phyloP scores from a whole-genome alignment of 2,113 vertebrate genomes.

The Lophochroa leadbeateri region DNA sequence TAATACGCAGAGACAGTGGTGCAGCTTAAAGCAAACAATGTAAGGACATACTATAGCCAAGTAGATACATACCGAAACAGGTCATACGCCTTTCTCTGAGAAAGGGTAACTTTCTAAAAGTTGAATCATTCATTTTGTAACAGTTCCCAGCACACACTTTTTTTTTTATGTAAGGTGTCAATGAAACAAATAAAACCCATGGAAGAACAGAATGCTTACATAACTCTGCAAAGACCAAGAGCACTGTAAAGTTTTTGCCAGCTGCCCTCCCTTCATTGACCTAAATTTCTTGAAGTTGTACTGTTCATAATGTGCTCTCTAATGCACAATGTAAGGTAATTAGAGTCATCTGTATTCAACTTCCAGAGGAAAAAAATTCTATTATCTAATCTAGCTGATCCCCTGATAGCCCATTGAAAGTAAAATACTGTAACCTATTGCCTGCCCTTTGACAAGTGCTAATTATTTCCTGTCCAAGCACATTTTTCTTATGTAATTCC shows the following conservation, averaged over 20 bases:
- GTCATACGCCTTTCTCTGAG: background rate
- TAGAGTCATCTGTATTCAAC: conserved; percentile 77
- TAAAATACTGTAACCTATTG: conserved; percentile 81
- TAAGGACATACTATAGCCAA: conserved; percentile 5
- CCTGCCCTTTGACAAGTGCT: conserved; percentile 80
- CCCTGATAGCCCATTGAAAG: conserved; percentile 77
- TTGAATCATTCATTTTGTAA: background rate
- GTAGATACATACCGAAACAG: background rate
- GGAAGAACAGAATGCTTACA: background rate
- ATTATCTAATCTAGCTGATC: conserved; percentile 80
- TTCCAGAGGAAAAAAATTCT: conserved; percentile 70
- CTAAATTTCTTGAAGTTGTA: conserved; percentile 63
- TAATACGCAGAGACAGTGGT: background rate
- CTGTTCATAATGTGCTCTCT: conserved; percentile 61
- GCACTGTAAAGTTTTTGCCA: background rate
- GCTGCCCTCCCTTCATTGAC: conserved; percentile 20
- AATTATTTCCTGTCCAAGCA: conserved; percentile 86
- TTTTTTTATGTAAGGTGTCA: background rate
- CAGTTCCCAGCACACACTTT: background rate
- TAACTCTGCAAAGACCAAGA: background rate
- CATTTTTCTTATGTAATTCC: conserved; percentile 74
- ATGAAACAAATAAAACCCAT: background rate
- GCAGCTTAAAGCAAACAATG: background rate
- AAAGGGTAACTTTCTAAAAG: background rate
- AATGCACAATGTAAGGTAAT: conserved; percentile 70